These are phyloP conservation scores for Xylota sylvarum DNA, from an alignment of 2,888 invertebrate genomes.

Conservation along the genomic window DNA sequence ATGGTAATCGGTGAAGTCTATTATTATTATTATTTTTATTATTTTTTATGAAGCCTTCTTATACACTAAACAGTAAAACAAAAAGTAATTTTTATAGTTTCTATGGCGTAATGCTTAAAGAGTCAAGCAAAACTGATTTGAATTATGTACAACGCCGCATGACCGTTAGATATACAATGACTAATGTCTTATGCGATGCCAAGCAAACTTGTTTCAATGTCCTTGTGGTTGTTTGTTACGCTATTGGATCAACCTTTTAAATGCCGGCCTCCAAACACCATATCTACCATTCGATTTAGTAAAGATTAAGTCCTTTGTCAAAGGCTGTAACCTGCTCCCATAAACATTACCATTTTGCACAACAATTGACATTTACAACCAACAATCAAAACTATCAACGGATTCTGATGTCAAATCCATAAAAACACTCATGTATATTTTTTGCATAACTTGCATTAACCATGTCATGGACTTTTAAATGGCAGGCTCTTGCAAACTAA, in stretches of 20 bases:
- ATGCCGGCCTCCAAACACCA: background rate
- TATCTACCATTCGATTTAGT: too few relatives aligned
- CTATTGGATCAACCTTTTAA: background rate
- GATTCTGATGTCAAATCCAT: background rate
- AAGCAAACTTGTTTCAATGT: conserved; percentile 3
- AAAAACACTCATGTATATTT: background rate
- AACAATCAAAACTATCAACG: background rate
- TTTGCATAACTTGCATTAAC: background rate
- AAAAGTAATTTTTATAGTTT: background rate
- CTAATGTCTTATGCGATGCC: background rate
- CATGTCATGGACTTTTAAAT: conserved; percentile 18
- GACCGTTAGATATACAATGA: conserved; percentile 10
- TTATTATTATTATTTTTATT: background rate
- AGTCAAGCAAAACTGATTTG: background rate
- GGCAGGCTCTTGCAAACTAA: background rate
- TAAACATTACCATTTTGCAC: background rate
- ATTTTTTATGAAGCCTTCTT: background rate
- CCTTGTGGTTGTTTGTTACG: background rate
- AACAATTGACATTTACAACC: conserved; percentile 28
- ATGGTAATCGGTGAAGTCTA: conserved; percentile 14
- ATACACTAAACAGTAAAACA: background rate
- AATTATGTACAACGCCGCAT: background rate
- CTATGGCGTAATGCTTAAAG: conserved; percentile 1
- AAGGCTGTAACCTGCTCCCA: too few relatives aligned
- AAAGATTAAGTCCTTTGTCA: too few relatives aligned